phyloP scores from a whole-genome alignment of 2,888 invertebrate genomes.

The Philaethria dido region DNA sequence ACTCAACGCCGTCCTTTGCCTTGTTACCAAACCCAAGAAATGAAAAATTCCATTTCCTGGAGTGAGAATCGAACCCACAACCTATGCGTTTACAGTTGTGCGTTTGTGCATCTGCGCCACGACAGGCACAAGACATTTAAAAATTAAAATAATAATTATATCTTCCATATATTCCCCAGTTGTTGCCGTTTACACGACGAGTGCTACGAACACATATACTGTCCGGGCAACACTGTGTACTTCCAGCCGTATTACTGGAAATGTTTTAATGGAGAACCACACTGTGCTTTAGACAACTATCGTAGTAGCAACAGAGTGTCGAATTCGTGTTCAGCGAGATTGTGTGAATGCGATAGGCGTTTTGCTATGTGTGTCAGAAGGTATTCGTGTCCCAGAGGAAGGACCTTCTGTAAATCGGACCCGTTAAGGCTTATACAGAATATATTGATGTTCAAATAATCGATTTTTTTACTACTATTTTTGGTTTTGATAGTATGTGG shows the following conservation, averaged over 20 bases:
- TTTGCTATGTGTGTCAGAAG: slow-evolving; percentile 91
- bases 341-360: slow-evolving; percentile 93
- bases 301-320: slow-evolving; percentile 60
- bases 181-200: slow-evolving; percentile 94
- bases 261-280: slow-evolving; percentile 89
- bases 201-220: slow-evolving; percentile 91
- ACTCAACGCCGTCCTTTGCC: no score
- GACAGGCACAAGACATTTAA: no score
- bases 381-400: slow-evolving; percentile 88
- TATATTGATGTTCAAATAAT: slow-evolving; percentile 78
- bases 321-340: slow-evolving; percentile 88
- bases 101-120: no score
- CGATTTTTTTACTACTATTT: background rate
- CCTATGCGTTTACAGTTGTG: no score
- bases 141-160: no score
- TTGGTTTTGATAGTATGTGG: background rate
- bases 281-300: slow-evolving; percentile 87
- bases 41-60: no score
- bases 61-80: no score
- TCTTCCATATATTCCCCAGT: slow-evolving; percentile 69
- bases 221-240: slow-evolving; percentile 92
- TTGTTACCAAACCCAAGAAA: no score
- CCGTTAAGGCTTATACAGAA: slow-evolving; percentile 90
- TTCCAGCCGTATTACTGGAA: slow-evolving; percentile 95
- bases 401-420: slow-evolving; percentile 89